These are phyloP conservation scores for Platysternon megacephalum DNA, from an alignment of 2,113 vertebrate species.

Conservation along the genomic window DNA sequence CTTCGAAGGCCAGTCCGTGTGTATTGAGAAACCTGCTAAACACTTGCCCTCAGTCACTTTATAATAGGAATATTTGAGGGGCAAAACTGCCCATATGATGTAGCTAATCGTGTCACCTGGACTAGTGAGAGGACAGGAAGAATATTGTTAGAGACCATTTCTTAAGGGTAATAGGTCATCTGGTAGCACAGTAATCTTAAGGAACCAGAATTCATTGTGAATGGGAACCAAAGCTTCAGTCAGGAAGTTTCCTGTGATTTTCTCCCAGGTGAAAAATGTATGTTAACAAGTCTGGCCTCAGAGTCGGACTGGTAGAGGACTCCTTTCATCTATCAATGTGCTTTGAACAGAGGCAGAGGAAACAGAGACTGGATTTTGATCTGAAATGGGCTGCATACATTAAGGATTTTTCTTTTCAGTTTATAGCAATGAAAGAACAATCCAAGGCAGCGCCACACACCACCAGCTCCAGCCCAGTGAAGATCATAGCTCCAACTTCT, in stretches of 20 bases:
- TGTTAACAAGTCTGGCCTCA: not conserved
- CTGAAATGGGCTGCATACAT: not conserved
- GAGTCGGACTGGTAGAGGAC: not conserved
- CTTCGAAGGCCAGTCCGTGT: not conserved
- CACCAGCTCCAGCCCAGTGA: not conserved
- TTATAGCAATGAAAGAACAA: constrained; percentile 44
- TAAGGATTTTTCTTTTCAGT: constrained; percentile 58
- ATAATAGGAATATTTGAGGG: not conserved
- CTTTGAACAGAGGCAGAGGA: not conserved
- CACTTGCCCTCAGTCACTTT: not conserved
- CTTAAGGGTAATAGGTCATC: not conserved
- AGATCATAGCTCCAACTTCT: constrained; percentile 17
- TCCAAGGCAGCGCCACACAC: not conserved
- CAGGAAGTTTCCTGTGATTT: not conserved
- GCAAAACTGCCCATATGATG: not conserved
- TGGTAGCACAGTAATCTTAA: not conserved
- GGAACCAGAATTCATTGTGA: not conserved
- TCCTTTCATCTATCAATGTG: not conserved
- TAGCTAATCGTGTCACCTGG: not conserved
- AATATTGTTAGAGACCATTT: not conserved
- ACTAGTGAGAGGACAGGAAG: not conserved
- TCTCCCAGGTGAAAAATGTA: not conserved
- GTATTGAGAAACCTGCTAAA: not conserved
- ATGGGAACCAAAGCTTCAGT: not conserved
- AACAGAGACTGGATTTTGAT: not conserved